Conservation (phyloP, 1,140 invertebrate genomes). For the Cherax quadricarinatus region DNA sequence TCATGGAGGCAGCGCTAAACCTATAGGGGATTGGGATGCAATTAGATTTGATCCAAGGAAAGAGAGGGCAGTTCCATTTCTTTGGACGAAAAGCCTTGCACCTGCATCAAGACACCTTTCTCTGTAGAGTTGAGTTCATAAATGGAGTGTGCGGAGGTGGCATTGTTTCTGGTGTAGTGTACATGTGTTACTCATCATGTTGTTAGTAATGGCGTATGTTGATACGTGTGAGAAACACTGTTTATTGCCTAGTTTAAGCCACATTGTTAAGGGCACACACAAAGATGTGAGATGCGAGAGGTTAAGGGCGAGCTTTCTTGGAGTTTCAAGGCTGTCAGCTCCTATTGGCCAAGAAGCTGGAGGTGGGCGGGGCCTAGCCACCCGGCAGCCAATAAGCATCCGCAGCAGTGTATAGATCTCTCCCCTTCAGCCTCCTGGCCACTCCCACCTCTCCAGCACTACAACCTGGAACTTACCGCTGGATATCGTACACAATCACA, state of each 20-base stretch:
- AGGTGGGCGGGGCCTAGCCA: slow-evolving; percentile 21
- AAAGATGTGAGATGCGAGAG: slow-evolving; percentile 11
- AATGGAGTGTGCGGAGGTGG: too few species aligned
- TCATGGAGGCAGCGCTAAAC: too few species aligned
- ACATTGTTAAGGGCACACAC: slow-evolving; percentile 8
- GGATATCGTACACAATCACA: background rate
- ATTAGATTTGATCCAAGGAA: too few species aligned
- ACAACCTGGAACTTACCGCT: background rate
- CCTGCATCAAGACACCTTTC: too few species aligned
- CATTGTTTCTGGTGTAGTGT: too few species aligned
- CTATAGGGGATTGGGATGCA: too few species aligned
- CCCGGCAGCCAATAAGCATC: slow-evolving; percentile 28
- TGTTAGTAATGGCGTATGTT: background rate
- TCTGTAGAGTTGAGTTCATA: too few species aligned
- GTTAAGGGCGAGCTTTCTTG: slow-evolving; percentile 56
- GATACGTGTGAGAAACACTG: background rate
- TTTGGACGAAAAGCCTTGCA: too few species aligned
- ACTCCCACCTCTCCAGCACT: background rate
- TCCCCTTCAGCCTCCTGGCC: slow-evolving; percentile 17
- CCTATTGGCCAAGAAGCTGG: slow-evolving; percentile 58
- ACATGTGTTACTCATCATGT: background rate
- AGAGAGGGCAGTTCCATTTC: too few species aligned
- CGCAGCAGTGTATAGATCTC: slow-evolving; percentile 39
- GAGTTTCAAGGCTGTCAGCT: slow-evolving; percentile 34
- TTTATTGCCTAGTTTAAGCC: slow-evolving; percentile 12